These are phyloP conservation scores for Nomada goodeniana DNA, from an alignment of 2,888 invertebrate genomes.

Conservation along the genomic window DNA sequence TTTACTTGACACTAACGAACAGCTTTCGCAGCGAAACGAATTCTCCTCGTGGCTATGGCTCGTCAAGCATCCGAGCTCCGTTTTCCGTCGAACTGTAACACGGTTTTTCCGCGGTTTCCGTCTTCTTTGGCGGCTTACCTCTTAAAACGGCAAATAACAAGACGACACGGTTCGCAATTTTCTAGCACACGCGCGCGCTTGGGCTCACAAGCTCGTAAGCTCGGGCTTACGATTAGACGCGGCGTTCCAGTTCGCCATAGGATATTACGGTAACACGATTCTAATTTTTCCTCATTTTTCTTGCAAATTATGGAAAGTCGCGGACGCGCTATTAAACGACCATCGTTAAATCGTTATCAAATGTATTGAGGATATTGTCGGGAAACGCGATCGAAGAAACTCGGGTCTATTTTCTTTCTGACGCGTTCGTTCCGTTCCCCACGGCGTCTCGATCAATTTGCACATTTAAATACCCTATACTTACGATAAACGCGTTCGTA, in stretches of 20 bases:
- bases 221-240: no score
- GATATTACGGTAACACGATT: not conserved
- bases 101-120: not conserved
- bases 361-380: no score
- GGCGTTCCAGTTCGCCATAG: not conserved
- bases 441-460: not conserved
- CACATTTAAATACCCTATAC: not conserved
- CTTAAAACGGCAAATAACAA: not conserved
- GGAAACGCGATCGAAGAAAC: not conserved
- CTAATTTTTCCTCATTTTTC: no score
- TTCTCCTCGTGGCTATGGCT: not conserved
- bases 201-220: not conserved
- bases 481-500: not conserved
- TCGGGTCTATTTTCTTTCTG: not conserved
- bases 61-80: not conserved
- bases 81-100: slow-evolving; percentile 6
- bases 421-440: not conserved
- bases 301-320: no score
- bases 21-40: not conserved
- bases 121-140: not conserved
- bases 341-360: no score
- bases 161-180: not conserved
- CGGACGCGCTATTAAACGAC: no score
- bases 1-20: not conserved
- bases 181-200: not conserved